Conservation (phyloP, 2,797 vertebrate species). For the Heliangelus exortis region DNA sequence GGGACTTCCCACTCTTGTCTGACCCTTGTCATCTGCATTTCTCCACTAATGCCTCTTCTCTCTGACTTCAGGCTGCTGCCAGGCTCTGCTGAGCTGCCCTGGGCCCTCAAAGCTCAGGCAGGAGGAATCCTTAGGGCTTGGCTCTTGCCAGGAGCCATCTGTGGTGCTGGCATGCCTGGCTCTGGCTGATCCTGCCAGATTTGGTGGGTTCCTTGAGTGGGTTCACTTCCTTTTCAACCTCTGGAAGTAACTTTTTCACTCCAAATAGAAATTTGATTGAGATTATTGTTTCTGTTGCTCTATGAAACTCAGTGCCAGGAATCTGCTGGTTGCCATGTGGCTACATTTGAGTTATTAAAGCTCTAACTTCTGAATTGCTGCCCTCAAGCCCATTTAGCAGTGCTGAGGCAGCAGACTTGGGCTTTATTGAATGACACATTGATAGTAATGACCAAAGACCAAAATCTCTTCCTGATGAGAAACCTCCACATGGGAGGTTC, state of each 20-base stretch:
- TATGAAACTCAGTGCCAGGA: neutral
- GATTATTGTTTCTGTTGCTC: neutral
- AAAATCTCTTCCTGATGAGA: neutral
- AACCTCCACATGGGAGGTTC: neutral
- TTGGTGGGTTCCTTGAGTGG: neutral
- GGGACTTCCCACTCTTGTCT: neutral
- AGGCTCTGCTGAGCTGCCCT: neutral
- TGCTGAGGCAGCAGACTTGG: neutral
- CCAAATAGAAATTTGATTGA: fast-evolving
- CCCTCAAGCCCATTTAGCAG: neutral
- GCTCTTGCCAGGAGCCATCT: neutral
- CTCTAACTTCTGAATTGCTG: neutral
- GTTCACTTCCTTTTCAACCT: neutral
- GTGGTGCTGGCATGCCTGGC: neutral
- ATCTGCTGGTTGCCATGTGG: neutral
- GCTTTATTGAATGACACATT: neutral
- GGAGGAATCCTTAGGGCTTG: neutral
- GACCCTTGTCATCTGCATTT: neutral
- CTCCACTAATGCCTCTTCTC: fast-evolving
- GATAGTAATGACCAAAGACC: neutral
- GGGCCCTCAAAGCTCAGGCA: neutral
- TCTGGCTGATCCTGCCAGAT: neutral
- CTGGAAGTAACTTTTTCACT: neutral
- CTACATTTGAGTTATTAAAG: fast-evolving
- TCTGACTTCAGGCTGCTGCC: neutral